Conservation (phyloP, 2,888 invertebrate genomes). For the Eurois occulta region DNA sequence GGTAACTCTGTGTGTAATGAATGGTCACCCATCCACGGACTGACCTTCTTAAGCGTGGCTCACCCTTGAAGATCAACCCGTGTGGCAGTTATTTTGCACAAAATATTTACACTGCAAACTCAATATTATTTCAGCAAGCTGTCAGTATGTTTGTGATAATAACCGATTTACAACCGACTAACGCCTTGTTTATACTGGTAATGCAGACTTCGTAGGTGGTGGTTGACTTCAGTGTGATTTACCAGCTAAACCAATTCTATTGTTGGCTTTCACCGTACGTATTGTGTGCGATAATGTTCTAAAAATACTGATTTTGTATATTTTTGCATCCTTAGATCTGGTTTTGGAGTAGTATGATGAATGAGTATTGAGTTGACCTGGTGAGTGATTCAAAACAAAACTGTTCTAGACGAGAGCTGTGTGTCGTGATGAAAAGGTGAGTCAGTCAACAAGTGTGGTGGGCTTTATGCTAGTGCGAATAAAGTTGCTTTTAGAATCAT, state of each 20-base stretch:
- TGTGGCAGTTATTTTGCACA: background rate
- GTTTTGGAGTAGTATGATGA: conserved; percentile 9
- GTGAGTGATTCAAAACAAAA: background rate
- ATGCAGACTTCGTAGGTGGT: conserved; percentile 38
- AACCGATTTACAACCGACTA: conserved; percentile 48
- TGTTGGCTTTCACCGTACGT: conserved; percentile 22
- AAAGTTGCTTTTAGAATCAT: background rate
- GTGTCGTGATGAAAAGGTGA: too few relatives aligned
- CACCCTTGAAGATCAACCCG: background rate
- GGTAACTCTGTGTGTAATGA: background rate
- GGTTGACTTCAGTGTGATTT: conserved; percentile 58
- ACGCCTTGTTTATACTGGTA: conserved; percentile 37
- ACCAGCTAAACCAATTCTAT: conserved; percentile 31
- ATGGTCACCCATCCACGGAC: background rate
- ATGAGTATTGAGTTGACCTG: background rate
- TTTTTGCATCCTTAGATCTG: conserved; percentile 15
- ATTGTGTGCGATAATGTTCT: conserved; percentile 19
- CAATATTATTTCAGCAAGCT: conserved; percentile 44
- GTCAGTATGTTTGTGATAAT: conserved; percentile 59
- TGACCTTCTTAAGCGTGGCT: background rate
- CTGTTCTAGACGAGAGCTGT: background rate
- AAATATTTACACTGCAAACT: conserved; percentile 56
- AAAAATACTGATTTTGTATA: conserved; percentile 23
- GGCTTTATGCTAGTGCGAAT: background rate
- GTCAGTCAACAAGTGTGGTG: background rate